Evolutionary conservation across 2,797 vertebrate genomes (phyloP), one percentile per base, ranked within the genome.

Genomic region (Centropyge bicolor): DNA sequence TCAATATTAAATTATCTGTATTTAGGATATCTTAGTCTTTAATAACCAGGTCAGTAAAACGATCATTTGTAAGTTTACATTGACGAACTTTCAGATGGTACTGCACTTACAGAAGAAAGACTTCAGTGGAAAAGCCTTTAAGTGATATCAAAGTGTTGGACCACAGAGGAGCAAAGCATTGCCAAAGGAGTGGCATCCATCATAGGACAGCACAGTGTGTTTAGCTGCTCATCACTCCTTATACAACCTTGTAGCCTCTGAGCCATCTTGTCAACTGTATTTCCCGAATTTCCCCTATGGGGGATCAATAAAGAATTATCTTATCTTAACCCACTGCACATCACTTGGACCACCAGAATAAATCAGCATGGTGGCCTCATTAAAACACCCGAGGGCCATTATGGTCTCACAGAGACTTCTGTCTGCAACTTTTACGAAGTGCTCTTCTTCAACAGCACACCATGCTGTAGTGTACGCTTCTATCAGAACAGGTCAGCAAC

Each of bases 311-410:
- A n/a, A n/a, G n/a, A n/a, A n/a, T n/a, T n/a, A n/a, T n/a, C n/a
- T n/a, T n/a, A n/a, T n/a, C n/a, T n/a, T n/a, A n/a, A 69, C 2
- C 61, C 55, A 13, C 45, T 78, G 65, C 55, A 59, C 61, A 27
- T 77, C 46, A 45, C 43, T 52, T 45, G 20, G 62, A 40, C 48
- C 61, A 55, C 4, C n/a, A 46, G 17, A 60, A 11, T 81, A 72
- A 68, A 68, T 57, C 65, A 70, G 67, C 65, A 56, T 38, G 49
- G 52, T 70, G 62, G 31, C 70, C 31, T 65, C 48, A 63, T 69
- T 76, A 75, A 62, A 62, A 41, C 70, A 22, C 48, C 22, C 9
- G 1, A 46, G 40, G 64, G 31, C 19, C 14, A 17, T 46, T 10
- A 22, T 13, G 36, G 40, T 35, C 35, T 55, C 45, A 60, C 8